These are phyloP conservation scores for Caenorhabditis elegans DNA, from an alignment of 1,140 invertebrate species.

Conservation along the genomic window DNA sequence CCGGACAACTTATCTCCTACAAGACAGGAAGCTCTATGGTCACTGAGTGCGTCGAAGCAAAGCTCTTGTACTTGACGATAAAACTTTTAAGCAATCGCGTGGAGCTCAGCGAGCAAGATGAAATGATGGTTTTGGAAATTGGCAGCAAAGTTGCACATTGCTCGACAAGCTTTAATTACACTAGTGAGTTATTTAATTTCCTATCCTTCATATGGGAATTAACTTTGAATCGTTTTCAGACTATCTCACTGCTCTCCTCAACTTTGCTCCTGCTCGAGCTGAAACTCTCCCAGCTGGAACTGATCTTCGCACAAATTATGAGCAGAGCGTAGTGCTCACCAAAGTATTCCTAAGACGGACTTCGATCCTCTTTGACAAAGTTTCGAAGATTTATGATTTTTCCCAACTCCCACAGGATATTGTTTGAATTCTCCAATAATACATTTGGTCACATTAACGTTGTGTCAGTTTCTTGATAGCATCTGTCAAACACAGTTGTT, in stretches of 20 bases:
- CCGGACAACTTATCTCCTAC: neutral
- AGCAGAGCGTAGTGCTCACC: neutral
- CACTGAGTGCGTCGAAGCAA: neutral
- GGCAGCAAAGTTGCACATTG: neutral
- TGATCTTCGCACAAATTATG: neutral
- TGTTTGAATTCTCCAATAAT: no score
- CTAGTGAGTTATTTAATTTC: neutral
- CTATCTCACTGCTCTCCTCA: neutral
- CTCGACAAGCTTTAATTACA: neutral
- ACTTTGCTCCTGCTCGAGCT: neutral
- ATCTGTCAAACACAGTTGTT: no score
- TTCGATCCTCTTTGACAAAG: neutral
- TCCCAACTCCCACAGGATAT: neutral
- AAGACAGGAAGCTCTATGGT: neutral
- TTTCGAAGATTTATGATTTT: neutral
- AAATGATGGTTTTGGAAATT: neutral
- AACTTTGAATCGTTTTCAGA: no score
- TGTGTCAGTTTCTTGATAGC: no score
- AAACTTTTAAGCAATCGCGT: neutral
- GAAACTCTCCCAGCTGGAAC: neutral
- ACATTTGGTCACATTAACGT: no score
- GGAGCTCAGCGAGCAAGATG: neutral
- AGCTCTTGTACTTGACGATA: neutral
- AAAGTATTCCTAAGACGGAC: neutral
- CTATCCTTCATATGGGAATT: no score